Conservation (phyloP, 2,797 vertebrate species). For the Perodicticus potto region DNA sequence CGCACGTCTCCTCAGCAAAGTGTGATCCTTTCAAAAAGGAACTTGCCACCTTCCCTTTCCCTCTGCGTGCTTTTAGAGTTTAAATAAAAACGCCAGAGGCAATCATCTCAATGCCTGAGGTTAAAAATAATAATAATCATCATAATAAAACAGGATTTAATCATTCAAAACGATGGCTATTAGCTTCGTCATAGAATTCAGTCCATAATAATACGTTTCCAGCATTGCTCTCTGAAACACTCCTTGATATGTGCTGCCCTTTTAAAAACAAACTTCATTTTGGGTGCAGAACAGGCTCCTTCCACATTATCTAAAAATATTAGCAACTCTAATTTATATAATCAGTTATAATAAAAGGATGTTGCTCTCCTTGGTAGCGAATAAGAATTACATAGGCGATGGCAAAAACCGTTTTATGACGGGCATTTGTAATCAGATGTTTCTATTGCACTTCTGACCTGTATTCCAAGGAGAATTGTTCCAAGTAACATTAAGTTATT, state of each 20-base stretch:
- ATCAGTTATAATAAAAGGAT: neutral
- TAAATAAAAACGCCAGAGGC: no score
- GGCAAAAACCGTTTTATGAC: neutral
- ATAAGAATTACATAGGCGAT: neutral
- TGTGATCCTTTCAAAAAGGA: neutral
- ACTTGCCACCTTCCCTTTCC: accelerated
- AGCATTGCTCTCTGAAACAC: neutral
- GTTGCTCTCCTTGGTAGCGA: neutral
- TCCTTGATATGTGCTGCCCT: neutral
- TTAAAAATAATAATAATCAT: neutral
- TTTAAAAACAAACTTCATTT: neutral
- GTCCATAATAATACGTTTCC: accelerated
- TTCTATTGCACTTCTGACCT: no score
- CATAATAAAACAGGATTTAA: no score
- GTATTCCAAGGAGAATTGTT: neutral
- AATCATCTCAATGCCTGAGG: accelerated
- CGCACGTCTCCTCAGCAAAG: accelerated
- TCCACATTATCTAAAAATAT: neutral
- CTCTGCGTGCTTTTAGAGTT: neutral
- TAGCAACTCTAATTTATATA: neutral
- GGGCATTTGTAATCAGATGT: neutral
- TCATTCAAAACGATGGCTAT: accelerated
- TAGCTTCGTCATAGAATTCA: neutral
- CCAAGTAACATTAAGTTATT: neutral
- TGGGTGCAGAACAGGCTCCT: accelerated